Evolutionary conservation across 2,113 vertebrate species (phyloP), one percentile per base, ranked within the genome.

Genomic region (Apteryx mantelli): DNA sequence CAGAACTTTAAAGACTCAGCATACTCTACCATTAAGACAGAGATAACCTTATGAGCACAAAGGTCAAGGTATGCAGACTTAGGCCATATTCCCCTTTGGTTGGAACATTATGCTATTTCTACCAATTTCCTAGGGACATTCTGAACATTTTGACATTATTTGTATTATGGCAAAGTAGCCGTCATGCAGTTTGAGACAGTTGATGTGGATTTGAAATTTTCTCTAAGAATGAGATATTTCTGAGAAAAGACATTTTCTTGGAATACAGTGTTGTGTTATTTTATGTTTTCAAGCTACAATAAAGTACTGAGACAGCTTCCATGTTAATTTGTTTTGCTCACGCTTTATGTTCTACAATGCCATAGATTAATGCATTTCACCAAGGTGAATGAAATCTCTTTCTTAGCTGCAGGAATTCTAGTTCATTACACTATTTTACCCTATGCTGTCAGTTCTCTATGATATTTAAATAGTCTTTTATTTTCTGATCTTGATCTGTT

Each of bases 221-320:
- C 61, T 89, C 22, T 82, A 52, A 44, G 68, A 77, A 36, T 28
- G 12, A 90, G 50, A 2, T 18, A 64, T 17, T 85, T 88, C 63
- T 68, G 61, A 73, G 38, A 5, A 34, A 0, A 44, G 53, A 18
- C 1, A 4, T 74, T 78, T 81, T 36, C n/a, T 15, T 55, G 77
- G 30, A 58, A 88, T 13, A 65, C 11, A 64, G 11, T 2, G 7
- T 5, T 69, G 1, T 86, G 89, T 84, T 68, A 58, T 46, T 48
- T 65, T 55, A 86, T 32, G 60, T 76, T 97, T 95, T 80, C 58
- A 78, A 90, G 91, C 53, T 89, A 85, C 66, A 97, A 97, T 94
- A 93, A 97, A 97, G 69, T 28, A 42, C 65, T 19, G 36, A n/a
- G 75, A 60, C 13, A 78, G 77, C 83, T 89, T 88, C 82, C 82